Conservation (phyloP, 2,797 vertebrate species). For the Cossypha heuglini region DNA sequence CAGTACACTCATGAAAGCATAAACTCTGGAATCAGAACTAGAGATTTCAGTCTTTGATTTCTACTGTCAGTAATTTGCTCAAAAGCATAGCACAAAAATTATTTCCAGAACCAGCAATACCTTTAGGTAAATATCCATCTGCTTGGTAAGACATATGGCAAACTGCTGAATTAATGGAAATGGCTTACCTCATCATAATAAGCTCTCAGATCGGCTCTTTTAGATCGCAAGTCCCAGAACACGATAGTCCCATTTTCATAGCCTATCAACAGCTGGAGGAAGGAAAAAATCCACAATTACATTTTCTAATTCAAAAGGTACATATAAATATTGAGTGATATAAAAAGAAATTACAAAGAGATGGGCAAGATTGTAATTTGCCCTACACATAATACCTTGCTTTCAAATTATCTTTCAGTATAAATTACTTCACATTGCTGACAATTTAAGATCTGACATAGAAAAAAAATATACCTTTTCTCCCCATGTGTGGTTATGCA, state of each 20-base stretch:
- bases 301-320: not conserved
- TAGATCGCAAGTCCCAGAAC: conserved; percentile 92
- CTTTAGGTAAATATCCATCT: not conserved
- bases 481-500: accelerated
- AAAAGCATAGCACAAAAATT: not conserved
- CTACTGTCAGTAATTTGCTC: not conserved
- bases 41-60: not conserved
- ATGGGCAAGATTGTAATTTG: not conserved
- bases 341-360: not conserved
- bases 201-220: conserved; percentile 92
- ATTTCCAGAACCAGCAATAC: not conserved
- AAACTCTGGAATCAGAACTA: not conserved
- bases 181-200: conserved; percentile 96
- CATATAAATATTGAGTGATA: not conserved
- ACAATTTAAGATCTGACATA: not conserved
- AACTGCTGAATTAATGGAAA: not conserved
- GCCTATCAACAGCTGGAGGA: conserved; percentile 88
- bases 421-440: not conserved
- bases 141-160: not conserved
- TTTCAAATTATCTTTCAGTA: not conserved
- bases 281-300: not conserved
- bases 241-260: conserved; percentile 96
- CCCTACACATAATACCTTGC: not conserved
- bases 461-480: not conserved
- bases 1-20: not conserved